Evolutionary conservation across 2,113 vertebrate species (phyloP).

Genomic region (Progne subis): DNA sequence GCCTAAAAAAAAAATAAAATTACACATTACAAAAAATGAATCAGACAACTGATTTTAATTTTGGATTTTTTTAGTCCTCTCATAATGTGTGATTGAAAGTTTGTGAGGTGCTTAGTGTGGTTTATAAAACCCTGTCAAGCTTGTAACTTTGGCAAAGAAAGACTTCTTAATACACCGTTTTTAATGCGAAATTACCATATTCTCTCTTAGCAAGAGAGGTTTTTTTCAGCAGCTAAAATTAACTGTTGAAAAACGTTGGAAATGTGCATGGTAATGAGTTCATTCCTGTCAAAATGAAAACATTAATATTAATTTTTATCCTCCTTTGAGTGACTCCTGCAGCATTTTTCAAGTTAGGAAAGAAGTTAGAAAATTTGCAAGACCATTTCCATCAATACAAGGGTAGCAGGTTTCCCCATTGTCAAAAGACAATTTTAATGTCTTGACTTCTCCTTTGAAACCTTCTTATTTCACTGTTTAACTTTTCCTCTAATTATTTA

Average conservation of each 20-base stretch:
- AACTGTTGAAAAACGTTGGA: slow-evolving; percentile 70
- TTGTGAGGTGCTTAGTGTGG: slow-evolving; percentile 51
- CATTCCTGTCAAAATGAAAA: slow-evolving; percentile 65
- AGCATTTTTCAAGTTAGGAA: slow-evolving; percentile 51
- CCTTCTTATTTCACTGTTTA: background rate
- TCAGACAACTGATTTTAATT: slow-evolving; percentile 47
- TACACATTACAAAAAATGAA: background rate
- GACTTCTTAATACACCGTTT: slow-evolving; percentile 65
- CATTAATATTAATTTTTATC: slow-evolving; percentile 68
- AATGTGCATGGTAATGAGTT: slow-evolving; percentile 66
- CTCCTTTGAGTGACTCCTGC: slow-evolving; percentile 54
- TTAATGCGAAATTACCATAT: slow-evolving; percentile 69
- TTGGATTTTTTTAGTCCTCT: slow-evolving; percentile 54
- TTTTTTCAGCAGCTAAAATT: slow-evolving; percentile 72
- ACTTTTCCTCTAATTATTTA: background rate
- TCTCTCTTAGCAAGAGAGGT: slow-evolving; percentile 60
- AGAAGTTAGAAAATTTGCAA: slow-evolving; percentile 24
- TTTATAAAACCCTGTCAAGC: slow-evolving; percentile 68
- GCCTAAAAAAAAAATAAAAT: background rate
- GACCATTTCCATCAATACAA: background rate
- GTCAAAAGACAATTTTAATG: background rate
- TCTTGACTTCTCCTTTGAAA: background rate
- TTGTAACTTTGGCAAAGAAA: slow-evolving; percentile 67
- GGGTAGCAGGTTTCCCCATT: background rate
- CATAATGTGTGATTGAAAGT: slow-evolving; percentile 59